Evolutionary conservation across 1,140 invertebrate species (phyloP), one percentile per base, ranked within the genome.

Genomic region (Bombus waltoni): DNA sequence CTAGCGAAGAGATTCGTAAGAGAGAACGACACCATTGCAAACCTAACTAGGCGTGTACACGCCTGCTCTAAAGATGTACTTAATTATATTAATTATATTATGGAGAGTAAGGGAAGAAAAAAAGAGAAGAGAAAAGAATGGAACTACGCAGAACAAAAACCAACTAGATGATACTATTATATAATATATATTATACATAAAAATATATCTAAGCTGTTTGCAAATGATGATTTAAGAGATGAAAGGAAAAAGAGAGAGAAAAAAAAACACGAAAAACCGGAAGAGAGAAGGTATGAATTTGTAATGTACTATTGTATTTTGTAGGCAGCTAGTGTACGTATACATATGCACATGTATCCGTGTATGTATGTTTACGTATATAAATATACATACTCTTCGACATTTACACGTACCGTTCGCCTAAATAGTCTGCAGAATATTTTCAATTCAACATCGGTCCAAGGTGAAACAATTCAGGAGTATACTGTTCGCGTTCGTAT

Each of bases 271-370:
- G 57, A 87, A 75, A 83, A 25, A 66, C 57, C 47, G 62, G 76
- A 62, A 42, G 71, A 75, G 28, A 84, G n/a, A 83, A 25, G 76
- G 87, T 89, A 90, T 83, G 91, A 89, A 92, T 93, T 93, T 93
- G 88, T 93, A 91, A 92, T 89, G 91, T 92, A 93, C 75, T 88
- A 89, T 91, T 92, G 90, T 93, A 92, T 93, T 93, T 92, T 91
- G 88, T 92, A 93, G 93, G 87, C 91, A 92, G 92, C 92, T 93
- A 93, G 89, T 88, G 87, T 93, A 92, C 86, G 83, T 91, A 90
- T 88, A 88, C 86, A 92, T 90, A 92, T 87, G 87, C 91, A 90
- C 86, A 87, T 81, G 71, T 84, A 89, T 71, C 70, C 83, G 83
- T 86, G 84, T 87, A 90, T 85, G 85, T 87, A 88, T 87, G 87